phyloP scores from a whole-genome alignment of 2,888 invertebrate genomes.

The Brachynemurus nebulosus region DNA sequence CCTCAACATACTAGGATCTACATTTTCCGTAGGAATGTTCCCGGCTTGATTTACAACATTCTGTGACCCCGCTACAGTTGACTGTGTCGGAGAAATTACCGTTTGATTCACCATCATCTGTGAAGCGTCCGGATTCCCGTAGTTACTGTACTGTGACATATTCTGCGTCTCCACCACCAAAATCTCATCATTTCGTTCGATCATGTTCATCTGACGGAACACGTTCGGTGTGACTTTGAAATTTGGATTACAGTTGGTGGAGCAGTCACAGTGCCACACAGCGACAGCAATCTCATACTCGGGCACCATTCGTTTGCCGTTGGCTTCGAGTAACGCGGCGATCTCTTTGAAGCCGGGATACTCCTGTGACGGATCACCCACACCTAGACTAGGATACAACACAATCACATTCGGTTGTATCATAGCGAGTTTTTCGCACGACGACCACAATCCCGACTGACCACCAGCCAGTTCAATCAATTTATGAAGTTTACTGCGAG shows the following conservation, averaged over 20 bases:
- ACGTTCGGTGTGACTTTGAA: neutral
- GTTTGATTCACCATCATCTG: no score
- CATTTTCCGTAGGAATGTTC: neutral
- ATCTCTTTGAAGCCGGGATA: neutral
- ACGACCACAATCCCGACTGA: neutral
- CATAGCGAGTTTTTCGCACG: neutral
- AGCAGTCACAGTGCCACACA: constrained; percentile 2
- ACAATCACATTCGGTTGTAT: neutral
- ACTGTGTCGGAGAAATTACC: neutral
- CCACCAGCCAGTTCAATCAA: constrained; percentile 7
- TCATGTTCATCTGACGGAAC: neutral
- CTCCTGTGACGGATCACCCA: neutral
- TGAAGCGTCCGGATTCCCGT: neutral
- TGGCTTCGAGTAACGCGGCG: neutral
- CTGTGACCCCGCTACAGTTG: neutral
- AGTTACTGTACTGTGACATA: neutral
- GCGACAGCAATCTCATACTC: constrained; percentile 7
- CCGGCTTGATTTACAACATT: neutral
- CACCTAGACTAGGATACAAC: neutral
- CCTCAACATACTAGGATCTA: neutral
- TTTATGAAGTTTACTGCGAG: neutral
- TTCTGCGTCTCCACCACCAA: neutral
- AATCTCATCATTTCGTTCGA: neutral
- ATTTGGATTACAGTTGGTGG: constrained; percentile 7
- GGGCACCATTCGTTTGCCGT: constrained; percentile 3